Evolutionary conservation across 1,140 invertebrate species (phyloP).

Genomic region (Zaprionus capensis): DNA sequence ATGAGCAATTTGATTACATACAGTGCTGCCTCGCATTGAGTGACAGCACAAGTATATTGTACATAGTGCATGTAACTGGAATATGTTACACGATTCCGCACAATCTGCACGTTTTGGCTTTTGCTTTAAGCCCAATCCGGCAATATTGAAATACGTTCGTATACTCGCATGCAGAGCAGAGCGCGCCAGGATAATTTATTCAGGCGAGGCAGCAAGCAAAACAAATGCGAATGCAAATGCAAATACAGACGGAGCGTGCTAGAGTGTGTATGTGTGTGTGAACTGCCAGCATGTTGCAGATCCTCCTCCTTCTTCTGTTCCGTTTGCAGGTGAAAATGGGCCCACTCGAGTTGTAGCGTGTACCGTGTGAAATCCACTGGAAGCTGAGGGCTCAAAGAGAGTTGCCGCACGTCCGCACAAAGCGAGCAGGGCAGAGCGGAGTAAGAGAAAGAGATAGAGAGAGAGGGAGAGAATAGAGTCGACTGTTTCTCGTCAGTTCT

Average conservation of each 20-base stretch:
- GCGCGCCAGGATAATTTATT: conserved; percentile 71
- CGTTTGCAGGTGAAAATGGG: conserved; percentile 50
- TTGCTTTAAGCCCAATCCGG: conserved; percentile 33
- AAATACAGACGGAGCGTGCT: conserved; percentile 53
- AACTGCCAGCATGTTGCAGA: conserved; percentile 37
- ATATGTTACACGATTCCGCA: conserved; percentile 7
- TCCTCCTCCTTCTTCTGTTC: neutral
- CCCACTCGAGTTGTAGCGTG: conserved; percentile 59
- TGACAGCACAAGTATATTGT: neutral
- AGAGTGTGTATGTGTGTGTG: neutral
- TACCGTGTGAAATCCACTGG: conserved; percentile 71
- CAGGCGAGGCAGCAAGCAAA: conserved; percentile 63
- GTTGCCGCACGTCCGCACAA: conserved; percentile 39
- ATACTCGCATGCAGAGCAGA: conserved; percentile 58
- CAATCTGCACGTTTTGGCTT: conserved; percentile 29
- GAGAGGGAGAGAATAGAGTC: conserved; percentile 37
- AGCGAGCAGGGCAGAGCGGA: conserved; percentile 42
- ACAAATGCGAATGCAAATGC: conserved; percentile 73
- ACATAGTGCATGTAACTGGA: neutral
- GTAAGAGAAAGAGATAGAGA: neutral
- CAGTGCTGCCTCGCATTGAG: neutral
- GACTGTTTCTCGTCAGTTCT: conserved; percentile 57
- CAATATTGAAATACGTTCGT: neutral
- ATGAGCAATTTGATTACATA: conserved; percentile 2
- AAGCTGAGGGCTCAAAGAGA: conserved; percentile 66